phyloP scores from a whole-genome alignment of 1,140 invertebrate genomes.

The Bombyx mori region DNA sequence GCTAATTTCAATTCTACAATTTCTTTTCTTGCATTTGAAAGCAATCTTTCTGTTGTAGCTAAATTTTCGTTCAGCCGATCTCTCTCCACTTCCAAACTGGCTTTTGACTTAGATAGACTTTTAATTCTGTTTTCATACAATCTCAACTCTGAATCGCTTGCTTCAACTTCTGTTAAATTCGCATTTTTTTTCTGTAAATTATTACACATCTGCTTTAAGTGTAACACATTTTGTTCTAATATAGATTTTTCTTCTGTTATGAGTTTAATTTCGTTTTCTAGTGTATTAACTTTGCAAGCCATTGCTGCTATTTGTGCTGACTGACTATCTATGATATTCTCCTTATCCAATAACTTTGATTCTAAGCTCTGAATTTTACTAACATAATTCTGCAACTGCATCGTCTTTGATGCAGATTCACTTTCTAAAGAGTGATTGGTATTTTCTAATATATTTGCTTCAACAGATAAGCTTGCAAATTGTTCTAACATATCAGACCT shows the following conservation, averaged over 20 bases:
- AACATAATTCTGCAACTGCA: constrained; percentile 58
- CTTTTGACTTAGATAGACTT: constrained; percentile 45
- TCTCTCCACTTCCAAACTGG: constrained; percentile 45
- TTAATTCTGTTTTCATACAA: constrained; percentile 62
- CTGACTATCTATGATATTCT: constrained; percentile 57
- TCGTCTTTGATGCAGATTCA: constrained; percentile 75
- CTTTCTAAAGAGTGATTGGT: constrained; percentile 81
- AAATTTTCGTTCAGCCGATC: constrained; percentile 46
- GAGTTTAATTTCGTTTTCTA: constrained; percentile 62
- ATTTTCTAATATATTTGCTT: constrained; percentile 79
- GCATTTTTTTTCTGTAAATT: constrained; percentile 43
- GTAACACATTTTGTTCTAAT: constrained; percentile 60
- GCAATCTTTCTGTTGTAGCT: constrained; percentile 51
- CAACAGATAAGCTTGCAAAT: constrained; percentile 78
- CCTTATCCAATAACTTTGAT: constrained; percentile 54
- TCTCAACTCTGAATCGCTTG: constrained; percentile 56
- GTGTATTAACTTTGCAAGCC: constrained; percentile 50
- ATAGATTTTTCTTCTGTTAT: constrained; percentile 56
- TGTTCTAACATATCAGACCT: constrained; percentile 81
- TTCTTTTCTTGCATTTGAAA: constrained; percentile 62
- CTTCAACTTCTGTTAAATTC: constrained; percentile 24
- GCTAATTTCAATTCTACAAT: constrained; percentile 64
- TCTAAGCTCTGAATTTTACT: constrained; percentile 57
- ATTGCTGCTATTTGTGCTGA: constrained; percentile 50
- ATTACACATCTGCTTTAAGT: constrained; percentile 62